Conservation (phyloP, 1,140 invertebrate genomes). For the Zaprionus nigranus region DNA sequence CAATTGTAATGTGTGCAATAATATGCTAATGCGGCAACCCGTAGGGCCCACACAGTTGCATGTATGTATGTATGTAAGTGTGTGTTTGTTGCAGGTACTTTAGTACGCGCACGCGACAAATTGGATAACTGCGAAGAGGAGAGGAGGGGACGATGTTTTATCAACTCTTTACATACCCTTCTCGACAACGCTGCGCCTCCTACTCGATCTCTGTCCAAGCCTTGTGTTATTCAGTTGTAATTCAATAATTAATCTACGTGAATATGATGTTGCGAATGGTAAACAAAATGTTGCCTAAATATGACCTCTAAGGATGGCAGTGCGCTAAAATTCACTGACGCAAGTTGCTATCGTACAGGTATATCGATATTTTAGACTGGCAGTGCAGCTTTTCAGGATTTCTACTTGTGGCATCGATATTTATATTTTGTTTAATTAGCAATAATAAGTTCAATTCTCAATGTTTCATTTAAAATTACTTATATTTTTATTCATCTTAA, state of each 20-base stretch:
- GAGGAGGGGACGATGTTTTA: background rate
- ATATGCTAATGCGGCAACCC: background rate
- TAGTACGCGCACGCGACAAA: slow-evolving; percentile 1
- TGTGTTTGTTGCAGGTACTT: background rate
- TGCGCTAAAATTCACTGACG: slow-evolving; percentile 3
- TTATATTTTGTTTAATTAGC: background rate
- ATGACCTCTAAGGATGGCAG: slow-evolving; percentile 56
- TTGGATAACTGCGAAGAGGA: background rate
- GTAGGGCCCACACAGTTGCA: background rate
- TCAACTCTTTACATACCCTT: slow-evolving; percentile 4
- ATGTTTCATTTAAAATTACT: background rate
- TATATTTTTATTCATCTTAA: background rate
- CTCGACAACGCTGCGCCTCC: background rate
- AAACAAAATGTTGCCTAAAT: slow-evolving; percentile 59
- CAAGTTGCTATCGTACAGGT: background rate
- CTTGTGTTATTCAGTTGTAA: slow-evolving; percentile 1
- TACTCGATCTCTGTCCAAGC: slow-evolving; percentile 1
- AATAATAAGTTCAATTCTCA: background rate
- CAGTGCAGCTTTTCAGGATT: background rate
- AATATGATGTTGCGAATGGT: slow-evolving; percentile 40
- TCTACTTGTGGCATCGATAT: background rate
- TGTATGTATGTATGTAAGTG: background rate
- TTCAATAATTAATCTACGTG: slow-evolving; percentile 9
- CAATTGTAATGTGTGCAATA: background rate
- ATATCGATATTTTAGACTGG: background rate